A percentile compares a stretch with the other conserved stretches of the same genome.
phyloP scores from a whole-genome alignment of 2,113 vertebrate genomes.

The Ginglymostoma cirratum region DNA sequence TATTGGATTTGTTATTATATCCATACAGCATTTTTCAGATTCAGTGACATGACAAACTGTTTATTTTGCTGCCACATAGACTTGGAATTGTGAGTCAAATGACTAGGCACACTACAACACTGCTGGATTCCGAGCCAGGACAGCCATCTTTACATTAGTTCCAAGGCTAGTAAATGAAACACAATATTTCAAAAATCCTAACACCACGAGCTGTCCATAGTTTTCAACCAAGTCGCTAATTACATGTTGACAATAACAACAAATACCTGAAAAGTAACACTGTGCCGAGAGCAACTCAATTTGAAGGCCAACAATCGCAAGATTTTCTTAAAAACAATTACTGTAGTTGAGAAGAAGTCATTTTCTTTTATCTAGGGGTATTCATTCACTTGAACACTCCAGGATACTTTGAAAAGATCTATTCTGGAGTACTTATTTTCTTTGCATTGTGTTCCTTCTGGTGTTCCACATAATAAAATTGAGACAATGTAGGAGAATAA shows the following conservation, averaged over 20 bases:
- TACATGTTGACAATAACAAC: neutral
- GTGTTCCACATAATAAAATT: neutral
- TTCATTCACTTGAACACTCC: neutral
- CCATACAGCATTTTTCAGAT: neutral
- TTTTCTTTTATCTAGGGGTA: neutral
- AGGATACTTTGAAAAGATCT: neutral
- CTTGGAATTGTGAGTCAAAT: neutral
- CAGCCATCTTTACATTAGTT: neutral
- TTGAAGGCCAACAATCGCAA: neutral
- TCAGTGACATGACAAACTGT: constrained; percentile 5
- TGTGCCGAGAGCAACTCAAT: neutral
- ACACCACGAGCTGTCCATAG: too few species aligned
- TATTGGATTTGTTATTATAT: constrained; percentile 28
- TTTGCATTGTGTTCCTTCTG: neutral
- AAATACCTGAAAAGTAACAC: neutral
- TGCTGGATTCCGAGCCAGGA: neutral
- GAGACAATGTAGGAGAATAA: neutral
- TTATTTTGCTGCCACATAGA: constrained; percentile 17
- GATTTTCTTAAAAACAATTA: neutral
- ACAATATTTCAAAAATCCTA: neutral
- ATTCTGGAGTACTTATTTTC: neutral
- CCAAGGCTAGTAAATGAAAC: neutral
- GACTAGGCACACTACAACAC: neutral
- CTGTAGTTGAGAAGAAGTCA: neutral
- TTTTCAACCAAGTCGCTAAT: neutral